Percentiles rank a stretch among this genome's conserved stretches.
Conservation (phyloP, 2,113 vertebrate genomes). For the Pelvicachromis taeniatus region DNA sequence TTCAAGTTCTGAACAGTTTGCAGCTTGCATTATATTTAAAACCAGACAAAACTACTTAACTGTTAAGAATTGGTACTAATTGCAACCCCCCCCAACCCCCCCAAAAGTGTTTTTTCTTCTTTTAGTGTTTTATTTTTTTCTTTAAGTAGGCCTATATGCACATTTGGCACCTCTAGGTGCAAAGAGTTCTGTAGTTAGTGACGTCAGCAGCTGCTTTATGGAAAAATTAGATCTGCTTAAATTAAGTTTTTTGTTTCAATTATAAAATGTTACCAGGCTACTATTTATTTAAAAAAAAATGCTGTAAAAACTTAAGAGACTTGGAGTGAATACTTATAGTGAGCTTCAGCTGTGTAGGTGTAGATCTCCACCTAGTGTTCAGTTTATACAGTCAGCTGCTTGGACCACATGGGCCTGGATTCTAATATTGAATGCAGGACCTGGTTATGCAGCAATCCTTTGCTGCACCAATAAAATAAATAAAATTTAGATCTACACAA, state of each 20-base stretch:
- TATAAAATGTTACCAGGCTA: background rate
- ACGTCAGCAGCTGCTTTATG: background rate
- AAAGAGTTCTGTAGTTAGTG: background rate
- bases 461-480: background rate
- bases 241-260: background rate
- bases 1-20: background rate
- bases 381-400: background rate
- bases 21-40: background rate
- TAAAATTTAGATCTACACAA: background rate
- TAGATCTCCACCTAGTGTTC: conserved; percentile 86
- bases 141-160: background rate
- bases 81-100: no score
- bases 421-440: background rate
- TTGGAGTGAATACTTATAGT: background rate
- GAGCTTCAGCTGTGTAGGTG: background rate
- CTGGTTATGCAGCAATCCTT: background rate
- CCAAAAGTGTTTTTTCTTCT: no score
- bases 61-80: background rate
- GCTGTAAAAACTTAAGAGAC: background rate
- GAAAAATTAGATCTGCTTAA: background rate
- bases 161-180: background rate
- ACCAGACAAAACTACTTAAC: background rate
- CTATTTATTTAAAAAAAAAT: background rate
- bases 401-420: background rate
- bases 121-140: no score